Conservation (phyloP, 2,113 vertebrate species). For the Romanogobio albipinnatus region DNA sequence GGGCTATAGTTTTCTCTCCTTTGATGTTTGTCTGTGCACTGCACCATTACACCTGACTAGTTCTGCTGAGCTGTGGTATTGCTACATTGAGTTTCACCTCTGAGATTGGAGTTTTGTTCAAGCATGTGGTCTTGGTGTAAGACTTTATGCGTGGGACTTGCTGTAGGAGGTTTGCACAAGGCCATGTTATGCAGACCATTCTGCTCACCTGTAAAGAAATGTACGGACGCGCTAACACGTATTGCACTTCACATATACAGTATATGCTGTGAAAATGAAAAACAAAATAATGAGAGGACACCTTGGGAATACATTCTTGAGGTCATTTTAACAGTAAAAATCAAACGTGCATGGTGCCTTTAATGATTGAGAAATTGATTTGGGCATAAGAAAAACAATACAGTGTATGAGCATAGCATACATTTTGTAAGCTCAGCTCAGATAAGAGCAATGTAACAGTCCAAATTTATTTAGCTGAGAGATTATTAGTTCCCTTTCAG, state of each 20-base stretch:
- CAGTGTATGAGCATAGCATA: not conserved
- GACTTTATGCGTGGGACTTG: constrained; percentile 45
- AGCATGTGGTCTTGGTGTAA: constrained; percentile 38
- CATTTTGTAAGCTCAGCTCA: not conserved
- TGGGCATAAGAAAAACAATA: not conserved
- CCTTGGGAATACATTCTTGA: not conserved
- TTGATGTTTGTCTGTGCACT: not conserved
- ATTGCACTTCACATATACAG: not conserved
- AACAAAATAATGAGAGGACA: not conserved
- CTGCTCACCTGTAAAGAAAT: constrained; percentile 47
- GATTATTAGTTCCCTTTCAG: not conserved
- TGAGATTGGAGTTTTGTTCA: constrained; percentile 32
- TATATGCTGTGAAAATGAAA: not conserved
- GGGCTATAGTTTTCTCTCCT: not conserved
- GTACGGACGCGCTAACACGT: constrained; percentile 20
- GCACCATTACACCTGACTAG: not conserved
- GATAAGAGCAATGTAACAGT: not conserved
- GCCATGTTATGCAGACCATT: constrained; percentile 23
- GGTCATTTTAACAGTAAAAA: not conserved
- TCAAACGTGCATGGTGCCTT: not conserved
- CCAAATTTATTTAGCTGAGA: not conserved
- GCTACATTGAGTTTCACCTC: constrained; percentile 24
- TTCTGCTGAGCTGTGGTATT: constrained; percentile 4
- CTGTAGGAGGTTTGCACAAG: constrained; percentile 49
- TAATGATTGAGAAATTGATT: not conserved